These are phyloP conservation scores for Erythrolamprus reginae DNA, from an alignment of 2,113 vertebrate species.

Conservation along the genomic window DNA sequence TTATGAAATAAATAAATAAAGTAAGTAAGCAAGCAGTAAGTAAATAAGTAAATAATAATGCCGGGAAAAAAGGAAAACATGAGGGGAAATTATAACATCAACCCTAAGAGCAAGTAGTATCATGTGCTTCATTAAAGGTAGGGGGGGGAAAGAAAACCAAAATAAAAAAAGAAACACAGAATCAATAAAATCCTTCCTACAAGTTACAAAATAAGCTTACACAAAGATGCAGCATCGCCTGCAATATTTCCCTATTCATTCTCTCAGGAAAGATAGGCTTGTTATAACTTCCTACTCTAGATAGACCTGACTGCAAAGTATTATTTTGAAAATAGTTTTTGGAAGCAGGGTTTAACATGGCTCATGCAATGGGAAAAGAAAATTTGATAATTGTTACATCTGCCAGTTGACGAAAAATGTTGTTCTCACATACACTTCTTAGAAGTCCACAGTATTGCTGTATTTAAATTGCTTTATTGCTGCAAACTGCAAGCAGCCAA, in stretches of 20 bases:
- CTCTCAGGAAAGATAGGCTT: not conserved
- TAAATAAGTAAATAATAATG: not conserved
- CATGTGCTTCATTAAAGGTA: not conserved
- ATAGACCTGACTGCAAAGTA: not conserved
- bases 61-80: not conserved
- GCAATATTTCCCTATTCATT: not conserved
- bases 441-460: not conserved
- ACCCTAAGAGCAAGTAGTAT: not conserved
- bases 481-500: not conserved
- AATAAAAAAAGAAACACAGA: not conserved
- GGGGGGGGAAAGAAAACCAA: not conserved
- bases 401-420: not conserved
- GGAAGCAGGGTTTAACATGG: not conserved
- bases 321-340: not conserved
- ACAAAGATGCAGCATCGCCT: not conserved
- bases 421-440: not conserved
- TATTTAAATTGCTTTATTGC: not conserved
- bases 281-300: not conserved
- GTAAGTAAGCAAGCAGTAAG: too few relatives aligned
- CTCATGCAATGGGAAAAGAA: not conserved
- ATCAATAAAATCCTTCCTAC: not conserved
- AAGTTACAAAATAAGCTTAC: not conserved
- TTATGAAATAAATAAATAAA: not conserved
- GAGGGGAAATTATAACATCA: not conserved
- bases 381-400: not conserved